Evolutionary conservation across 2,113 vertebrate genomes (phyloP).

Genomic region (Alexandromys fortis): DNA sequence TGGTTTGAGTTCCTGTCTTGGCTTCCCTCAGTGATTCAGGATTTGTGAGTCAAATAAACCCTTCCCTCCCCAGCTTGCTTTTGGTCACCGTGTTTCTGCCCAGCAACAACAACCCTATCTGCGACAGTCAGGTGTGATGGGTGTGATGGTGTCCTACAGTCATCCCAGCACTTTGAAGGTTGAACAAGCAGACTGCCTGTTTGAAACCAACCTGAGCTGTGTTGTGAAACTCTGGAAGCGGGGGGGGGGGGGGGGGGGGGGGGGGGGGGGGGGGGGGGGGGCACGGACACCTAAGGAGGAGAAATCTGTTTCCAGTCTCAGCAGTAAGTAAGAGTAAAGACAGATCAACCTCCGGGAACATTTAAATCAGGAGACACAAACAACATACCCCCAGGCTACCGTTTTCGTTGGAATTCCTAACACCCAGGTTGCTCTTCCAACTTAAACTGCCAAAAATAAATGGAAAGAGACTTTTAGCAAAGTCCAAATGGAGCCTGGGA

Average conservation of each 20-base stretch:
- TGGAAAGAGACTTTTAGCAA: constrained; percentile 76
- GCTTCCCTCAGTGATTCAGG: background rate
- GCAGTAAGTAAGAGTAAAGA: constrained; percentile 20
- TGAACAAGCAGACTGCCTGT: background rate
- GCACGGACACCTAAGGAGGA: background rate
- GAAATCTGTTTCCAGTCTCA: background rate
- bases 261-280: accelerated
- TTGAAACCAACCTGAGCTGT: background rate
- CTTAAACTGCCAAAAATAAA: constrained; percentile 84
- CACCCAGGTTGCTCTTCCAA: constrained; percentile 79
- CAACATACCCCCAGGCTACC: constrained; percentile 76
- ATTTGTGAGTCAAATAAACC: background rate
- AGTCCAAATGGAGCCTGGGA: constrained; percentile 81
- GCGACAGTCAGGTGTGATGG: background rate
- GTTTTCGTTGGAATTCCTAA: constrained; percentile 78
- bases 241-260: accelerated
- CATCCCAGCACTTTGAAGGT: background rate
- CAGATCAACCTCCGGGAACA: constrained; percentile 58
- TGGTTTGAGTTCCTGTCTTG: background rate
- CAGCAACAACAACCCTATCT: background rate
- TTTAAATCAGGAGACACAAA: constrained; percentile 67
- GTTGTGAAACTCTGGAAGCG: background rate
- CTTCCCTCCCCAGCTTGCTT: background rate
- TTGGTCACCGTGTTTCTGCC: background rate
- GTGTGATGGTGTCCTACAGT: too few relatives aligned